Evolutionary conservation across 2,113 vertebrate genomes (phyloP).

Genomic region (Ceyx cyanopectus): DNA sequence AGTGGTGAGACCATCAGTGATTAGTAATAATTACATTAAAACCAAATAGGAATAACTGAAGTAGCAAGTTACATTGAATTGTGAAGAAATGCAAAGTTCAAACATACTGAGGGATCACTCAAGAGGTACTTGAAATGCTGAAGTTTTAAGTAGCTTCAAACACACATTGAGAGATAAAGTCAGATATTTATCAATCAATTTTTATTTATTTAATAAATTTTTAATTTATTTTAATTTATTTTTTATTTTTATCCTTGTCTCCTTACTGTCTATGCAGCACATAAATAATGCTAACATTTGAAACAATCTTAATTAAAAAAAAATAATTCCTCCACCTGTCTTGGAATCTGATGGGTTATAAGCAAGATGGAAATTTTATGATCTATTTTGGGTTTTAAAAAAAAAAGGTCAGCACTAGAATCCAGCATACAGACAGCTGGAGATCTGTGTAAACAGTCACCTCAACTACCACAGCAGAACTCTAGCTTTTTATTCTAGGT

Average conservation of each 20-base stretch:
- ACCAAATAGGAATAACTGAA: background rate
- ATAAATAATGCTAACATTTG: background rate
- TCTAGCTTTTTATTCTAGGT: background rate
- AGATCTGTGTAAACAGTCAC: background rate
- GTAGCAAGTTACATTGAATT: background rate
- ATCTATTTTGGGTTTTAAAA: background rate
- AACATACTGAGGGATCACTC: background rate
- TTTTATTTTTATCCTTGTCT: no score
- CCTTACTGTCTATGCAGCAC: background rate
- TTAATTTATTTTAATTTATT: no score
- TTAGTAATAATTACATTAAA: background rate
- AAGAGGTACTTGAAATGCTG: background rate
- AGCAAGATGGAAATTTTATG: background rate
- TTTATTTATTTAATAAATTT: background rate
- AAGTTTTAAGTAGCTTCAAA: background rate
- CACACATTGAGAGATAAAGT: background rate
- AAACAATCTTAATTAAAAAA: background rate
- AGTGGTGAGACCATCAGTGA: conserved; percentile 14
- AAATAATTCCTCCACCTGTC: background rate
- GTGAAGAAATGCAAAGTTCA: background rate
- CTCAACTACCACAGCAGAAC: background rate
- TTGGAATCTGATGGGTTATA: background rate
- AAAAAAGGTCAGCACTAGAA: background rate
- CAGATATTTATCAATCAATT: background rate
- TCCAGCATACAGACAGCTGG: background rate